A percentile compares a stretch with the other conserved stretches of the same genome.
These are phyloP conservation scores for Coboldia fuscipes DNA, from an alignment of 1,140 invertebrate species.

Conservation along the genomic window DNA sequence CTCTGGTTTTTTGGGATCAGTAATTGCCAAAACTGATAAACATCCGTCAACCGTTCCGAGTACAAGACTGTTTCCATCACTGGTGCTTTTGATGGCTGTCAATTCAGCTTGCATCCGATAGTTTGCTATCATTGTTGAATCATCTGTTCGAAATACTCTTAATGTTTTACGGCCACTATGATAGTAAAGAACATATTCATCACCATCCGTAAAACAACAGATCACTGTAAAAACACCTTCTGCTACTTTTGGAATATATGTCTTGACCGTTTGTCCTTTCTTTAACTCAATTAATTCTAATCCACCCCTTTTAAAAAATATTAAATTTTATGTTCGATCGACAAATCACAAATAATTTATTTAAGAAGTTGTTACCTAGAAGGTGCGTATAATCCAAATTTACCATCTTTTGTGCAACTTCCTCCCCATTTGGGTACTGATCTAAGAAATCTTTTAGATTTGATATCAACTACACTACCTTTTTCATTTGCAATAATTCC, in stretches of 20 bases:
- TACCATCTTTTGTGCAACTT: slow-evolving; percentile 65
- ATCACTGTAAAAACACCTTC: slow-evolving; percentile 94
- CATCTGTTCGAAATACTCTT: slow-evolving; percentile 67
- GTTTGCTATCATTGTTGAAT: slow-evolving; percentile 80
- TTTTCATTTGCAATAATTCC: slow-evolving; percentile 80
- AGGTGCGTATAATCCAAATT: slow-evolving; percentile 81
- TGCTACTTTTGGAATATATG: slow-evolving; percentile 76
- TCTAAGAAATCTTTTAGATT: slow-evolving; percentile 52
- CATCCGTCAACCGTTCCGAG: slow-evolving; percentile 86
- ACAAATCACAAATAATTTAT: too few relatives aligned
- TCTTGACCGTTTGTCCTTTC: slow-evolving; percentile 29
- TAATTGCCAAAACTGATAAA: slow-evolving; percentile 74
- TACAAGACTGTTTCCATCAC: slow-evolving; percentile 59
- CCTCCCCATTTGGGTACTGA: slow-evolving; percentile 65
- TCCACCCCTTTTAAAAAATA: slow-evolving; percentile 53
- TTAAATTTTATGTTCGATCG: background rate
- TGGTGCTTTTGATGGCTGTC: slow-evolving; percentile 61
- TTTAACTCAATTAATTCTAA: slow-evolving; percentile 76
- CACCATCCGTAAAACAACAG: slow-evolving; percentile 80
- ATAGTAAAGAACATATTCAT: slow-evolving; percentile 92
- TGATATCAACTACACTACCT: slow-evolving; percentile 66
- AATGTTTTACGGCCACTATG: slow-evolving; percentile 86
- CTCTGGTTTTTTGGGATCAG: slow-evolving; percentile 49
- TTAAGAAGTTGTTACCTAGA: slow-evolving; percentile 38
- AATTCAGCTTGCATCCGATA: slow-evolving; percentile 82